phyloP scores from a whole-genome alignment of 2,888 invertebrate species.

The Caenorhabditis uteleia region DNA sequence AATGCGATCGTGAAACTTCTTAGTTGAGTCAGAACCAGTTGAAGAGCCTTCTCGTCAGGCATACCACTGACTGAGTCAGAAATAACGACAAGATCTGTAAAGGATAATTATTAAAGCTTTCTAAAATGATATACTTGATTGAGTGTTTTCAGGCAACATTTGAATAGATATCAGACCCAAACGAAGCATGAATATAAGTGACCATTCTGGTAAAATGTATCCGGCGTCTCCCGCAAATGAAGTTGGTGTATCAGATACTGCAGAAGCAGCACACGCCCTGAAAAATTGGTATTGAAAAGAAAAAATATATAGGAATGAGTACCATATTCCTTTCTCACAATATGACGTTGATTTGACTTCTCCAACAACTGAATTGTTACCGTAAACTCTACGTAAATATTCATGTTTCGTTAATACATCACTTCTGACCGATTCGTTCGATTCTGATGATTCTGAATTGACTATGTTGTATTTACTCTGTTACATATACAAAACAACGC shows the following conservation, averaged over 20 bases:
- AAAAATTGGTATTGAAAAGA: no score
- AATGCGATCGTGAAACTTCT: constrained; percentile 80
- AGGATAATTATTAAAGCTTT: not conserved
- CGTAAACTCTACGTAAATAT: no score
- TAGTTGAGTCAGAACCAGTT: constrained; percentile 79
- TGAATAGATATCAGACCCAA: constrained; percentile 81
- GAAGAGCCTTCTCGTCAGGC: constrained; percentile 79
- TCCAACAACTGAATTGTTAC: no score
- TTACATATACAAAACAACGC: no score
- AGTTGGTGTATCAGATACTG: not conserved
- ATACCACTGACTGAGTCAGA: constrained; percentile 79
- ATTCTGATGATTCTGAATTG: no score
- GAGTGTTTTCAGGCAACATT: constrained; percentile 80
- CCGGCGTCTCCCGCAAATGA: constrained; percentile 33
- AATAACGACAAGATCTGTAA: constrained; percentile 71
- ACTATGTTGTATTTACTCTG: no score
- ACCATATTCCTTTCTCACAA: no score
- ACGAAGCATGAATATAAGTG: constrained; percentile 80
- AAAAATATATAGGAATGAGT: no score
- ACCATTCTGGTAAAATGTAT: constrained; percentile 52
- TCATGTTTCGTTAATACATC: no score
- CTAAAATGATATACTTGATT: constrained; percentile 76
- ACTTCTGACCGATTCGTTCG: no score
- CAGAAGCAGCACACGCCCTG: not conserved
- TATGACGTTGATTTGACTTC: no score